Percentiles rank a stretch among this genome's conserved stretches.
Evolutionary conservation across 2,888 invertebrate genomes (phyloP).

Genomic region (Leptothorax acervorum): DNA sequence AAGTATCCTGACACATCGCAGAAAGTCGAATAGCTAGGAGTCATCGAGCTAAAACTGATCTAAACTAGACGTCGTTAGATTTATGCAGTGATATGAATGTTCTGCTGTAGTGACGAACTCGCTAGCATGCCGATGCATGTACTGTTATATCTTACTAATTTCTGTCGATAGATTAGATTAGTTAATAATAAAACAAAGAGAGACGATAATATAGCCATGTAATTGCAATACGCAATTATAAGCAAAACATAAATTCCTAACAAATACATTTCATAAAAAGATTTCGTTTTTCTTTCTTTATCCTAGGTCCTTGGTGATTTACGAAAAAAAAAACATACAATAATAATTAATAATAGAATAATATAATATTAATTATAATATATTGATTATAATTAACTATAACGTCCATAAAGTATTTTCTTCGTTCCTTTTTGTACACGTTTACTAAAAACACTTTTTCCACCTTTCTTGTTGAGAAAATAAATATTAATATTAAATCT

Average conservation of each 20-base stretch:
- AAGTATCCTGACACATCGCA: slow-evolving; percentile 56
- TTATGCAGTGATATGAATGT: slow-evolving; percentile 76
- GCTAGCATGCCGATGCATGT: slow-evolving; percentile 61
- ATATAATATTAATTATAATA: slow-evolving; percentile 77
- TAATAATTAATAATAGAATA: slow-evolving; percentile 70
- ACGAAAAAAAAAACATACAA: slow-evolving; percentile 72
- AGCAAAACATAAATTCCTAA: slow-evolving; percentile 80
- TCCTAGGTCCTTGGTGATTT: slow-evolving; percentile 75
- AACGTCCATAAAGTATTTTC: slow-evolving; percentile 83
- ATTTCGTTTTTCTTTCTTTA: slow-evolving; percentile 70
- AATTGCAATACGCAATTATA: slow-evolving; percentile 81
- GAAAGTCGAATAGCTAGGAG: slow-evolving; percentile 59
- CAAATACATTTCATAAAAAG: slow-evolving; percentile 82
- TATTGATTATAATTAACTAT: slow-evolving; percentile 83
- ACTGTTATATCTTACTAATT: slow-evolving; percentile 71
- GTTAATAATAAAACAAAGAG: slow-evolving; percentile 79
- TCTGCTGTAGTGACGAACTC: slow-evolving; percentile 61
- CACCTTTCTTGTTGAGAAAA: slow-evolving; percentile 82
- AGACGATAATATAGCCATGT: slow-evolving; percentile 81
- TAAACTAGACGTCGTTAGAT: slow-evolving; percentile 69
- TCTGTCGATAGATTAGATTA: slow-evolving; percentile 63
- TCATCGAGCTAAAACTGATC: slow-evolving; percentile 64
- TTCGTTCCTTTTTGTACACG: slow-evolving; percentile 82
- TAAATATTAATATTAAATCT: slow-evolving; percentile 85
- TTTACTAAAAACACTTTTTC: slow-evolving; percentile 83